A percentile compares a stretch with the other conserved stretches of the same genome.
Evolutionary conservation across 37 sponge, comb jelly and placozoan genomes (phyloP).

Genomic region (Chondrilla cf. caribensis): DNA sequence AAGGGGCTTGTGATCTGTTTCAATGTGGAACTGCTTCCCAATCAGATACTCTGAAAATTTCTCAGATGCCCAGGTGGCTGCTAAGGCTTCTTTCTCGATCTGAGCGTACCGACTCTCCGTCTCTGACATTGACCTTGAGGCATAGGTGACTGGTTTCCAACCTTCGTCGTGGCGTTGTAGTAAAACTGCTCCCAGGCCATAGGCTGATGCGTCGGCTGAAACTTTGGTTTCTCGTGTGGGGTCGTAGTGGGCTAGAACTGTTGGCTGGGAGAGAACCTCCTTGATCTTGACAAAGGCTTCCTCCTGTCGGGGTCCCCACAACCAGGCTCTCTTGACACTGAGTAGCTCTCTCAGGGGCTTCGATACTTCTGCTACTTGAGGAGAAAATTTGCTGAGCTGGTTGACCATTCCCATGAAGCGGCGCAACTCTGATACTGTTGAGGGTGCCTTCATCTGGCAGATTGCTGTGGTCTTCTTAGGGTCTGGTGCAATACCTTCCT

Average conservation of each 20-base stretch:
- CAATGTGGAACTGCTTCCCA: constrained; percentile 36
- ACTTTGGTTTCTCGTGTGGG: constrained; percentile 7
- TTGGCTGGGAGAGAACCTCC: constrained; percentile 22
- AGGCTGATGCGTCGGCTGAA: constrained; percentile 25
- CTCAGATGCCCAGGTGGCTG: constrained; percentile 18
- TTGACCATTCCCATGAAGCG: constrained; percentile 51
- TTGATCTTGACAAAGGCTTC: constrained; percentile 33
- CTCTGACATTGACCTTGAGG: neutral
- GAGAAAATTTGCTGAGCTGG: constrained; percentile 38
- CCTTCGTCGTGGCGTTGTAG: neutral
- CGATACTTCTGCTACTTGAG: constrained; percentile 21
- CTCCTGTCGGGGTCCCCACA: constrained; percentile 34
- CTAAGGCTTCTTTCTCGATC: constrained; percentile 20
- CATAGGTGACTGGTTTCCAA: constrained; percentile 17
- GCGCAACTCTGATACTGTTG: constrained; percentile 2
- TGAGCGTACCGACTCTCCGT: constrained; percentile 13
- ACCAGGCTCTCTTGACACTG: constrained; percentile 29
- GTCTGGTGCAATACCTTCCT: constrained; percentile 32
- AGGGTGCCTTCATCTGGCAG: constrained; percentile 14
- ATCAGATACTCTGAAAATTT: constrained; percentile 28
- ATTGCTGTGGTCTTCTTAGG: constrained; percentile 45
- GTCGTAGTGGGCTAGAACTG: constrained; percentile 41
- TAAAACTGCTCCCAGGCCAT: constrained; percentile 21
- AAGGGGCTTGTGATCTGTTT: constrained; percentile 55
- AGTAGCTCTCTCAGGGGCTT: constrained; percentile 47